These are phyloP conservation scores for Oreonectes daqikongensis DNA, from an alignment of 2,797 vertebrate genomes.

Conservation along the genomic window DNA sequence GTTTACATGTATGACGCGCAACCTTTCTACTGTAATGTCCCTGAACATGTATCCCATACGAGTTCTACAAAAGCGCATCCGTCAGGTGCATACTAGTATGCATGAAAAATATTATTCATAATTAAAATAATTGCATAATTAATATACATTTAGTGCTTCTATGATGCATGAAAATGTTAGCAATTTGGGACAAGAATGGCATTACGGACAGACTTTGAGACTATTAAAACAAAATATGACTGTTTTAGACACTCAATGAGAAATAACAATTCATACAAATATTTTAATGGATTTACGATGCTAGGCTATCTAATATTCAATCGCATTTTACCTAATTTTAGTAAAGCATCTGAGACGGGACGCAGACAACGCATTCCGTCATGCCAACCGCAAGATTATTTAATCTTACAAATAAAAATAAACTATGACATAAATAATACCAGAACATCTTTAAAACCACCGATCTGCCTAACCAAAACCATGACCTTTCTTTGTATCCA, in stretches of 20 bases:
- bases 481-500: slow-evolving; percentile 24
- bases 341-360: not conserved
- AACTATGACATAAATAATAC: not conserved
- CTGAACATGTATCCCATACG: not conserved
- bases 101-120: too few species aligned
- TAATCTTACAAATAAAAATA: not conserved
- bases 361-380: not conserved
- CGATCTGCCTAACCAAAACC: not conserved
- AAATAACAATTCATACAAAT: not conserved
- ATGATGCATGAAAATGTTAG: not conserved
- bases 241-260: not conserved
- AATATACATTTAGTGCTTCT: too few species aligned
- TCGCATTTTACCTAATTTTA: not conserved
- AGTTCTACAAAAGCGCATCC: not conserved
- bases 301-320: too few species aligned
- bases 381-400: not conserved
- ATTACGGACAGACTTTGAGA: not conserved
- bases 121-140: too few species aligned
- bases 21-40: not conserved
- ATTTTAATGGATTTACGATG: too few species aligned
- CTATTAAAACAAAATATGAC: not conserved
- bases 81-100: not conserved
- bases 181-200: not conserved
- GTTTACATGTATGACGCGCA: not conserved
- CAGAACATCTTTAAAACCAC: not conserved